Conservation (phyloP, 2,888 invertebrate species). For the Drosophila bunnanda region DNA sequence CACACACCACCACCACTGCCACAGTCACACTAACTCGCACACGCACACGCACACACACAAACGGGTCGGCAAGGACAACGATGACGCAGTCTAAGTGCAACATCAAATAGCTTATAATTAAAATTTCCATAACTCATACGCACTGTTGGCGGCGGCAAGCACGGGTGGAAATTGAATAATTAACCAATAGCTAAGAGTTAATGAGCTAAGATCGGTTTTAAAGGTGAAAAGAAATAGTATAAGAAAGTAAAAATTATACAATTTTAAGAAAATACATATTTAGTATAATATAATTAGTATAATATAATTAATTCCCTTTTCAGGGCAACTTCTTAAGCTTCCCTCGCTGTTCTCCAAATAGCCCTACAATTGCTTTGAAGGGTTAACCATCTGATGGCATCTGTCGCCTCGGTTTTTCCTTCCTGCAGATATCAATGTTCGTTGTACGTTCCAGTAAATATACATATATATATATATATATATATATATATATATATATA, state of each 20-base stretch:
- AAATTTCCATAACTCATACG: conserved; percentile 52
- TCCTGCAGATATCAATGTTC: conserved; percentile 7
- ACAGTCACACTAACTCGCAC: not conserved
- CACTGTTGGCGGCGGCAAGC: conserved; percentile 20
- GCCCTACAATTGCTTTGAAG: conserved; percentile 30
- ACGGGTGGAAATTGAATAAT: conserved; percentile 30
- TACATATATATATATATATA: no score
- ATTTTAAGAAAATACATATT: not conserved
- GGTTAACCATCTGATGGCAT: conserved; percentile 27
- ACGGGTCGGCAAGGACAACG: conserved; percentile 37
- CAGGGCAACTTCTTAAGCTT: conserved; percentile 4
- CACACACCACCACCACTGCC: not conserved
- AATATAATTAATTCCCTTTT: not conserved
- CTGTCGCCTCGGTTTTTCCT: conserved; percentile 27
- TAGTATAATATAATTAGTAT: no score
- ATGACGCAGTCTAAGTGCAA: conserved; percentile 51
- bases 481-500: not conserved
- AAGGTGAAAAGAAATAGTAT: no score
- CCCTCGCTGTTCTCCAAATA: conserved; percentile 8
- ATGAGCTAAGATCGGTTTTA: not conserved
- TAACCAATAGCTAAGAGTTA: not conserved
- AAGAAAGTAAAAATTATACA: no score
- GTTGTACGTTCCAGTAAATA: not conserved
- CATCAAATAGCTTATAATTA: conserved; percentile 57
- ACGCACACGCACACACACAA: not conserved